Evolutionary conservation across 2,113 vertebrate species (phyloP).

Genomic region (Syngnathus floridae): DNA sequence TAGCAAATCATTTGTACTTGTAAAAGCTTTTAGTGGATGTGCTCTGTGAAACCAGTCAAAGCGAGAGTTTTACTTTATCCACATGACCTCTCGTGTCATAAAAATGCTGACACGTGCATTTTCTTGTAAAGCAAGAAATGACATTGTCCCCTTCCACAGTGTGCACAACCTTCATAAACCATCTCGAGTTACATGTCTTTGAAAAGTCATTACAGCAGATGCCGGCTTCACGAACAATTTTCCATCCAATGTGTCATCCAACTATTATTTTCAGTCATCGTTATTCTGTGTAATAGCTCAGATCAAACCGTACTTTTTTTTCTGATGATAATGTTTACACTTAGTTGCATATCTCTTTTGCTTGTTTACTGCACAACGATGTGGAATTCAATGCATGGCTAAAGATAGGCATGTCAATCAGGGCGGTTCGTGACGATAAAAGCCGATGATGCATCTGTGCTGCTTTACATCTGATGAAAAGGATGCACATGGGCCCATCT

Average conservation of each 20-base stretch:
- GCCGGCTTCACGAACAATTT: neutral
- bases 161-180: neutral
- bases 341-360: neutral
- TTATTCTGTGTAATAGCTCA: neutral
- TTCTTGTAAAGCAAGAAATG: neutral
- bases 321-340: neutral
- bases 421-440: neutral
- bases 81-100: conserved; percentile 9
- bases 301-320: neutral
- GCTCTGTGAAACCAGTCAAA: conserved; percentile 9
- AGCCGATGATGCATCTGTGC: neutral
- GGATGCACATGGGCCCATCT: neutral
- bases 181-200: neutral
- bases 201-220: neutral
- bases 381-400: neutral
- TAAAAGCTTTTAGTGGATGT: conserved; percentile 41
- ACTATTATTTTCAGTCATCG: neutral
- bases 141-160: neutral
- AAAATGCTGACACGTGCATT: neutral
- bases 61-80: conserved; percentile 6
- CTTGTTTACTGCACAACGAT: neutral
- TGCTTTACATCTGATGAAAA: conserved; percentile 3
- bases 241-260: neutral
- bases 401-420: conserved; percentile 8
- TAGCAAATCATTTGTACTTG: conserved; percentile 31